Base-by-base conservation (phyloP, 2,797 vertebrate genomes). In the Cryptoblepharus egeriae region DNA sequence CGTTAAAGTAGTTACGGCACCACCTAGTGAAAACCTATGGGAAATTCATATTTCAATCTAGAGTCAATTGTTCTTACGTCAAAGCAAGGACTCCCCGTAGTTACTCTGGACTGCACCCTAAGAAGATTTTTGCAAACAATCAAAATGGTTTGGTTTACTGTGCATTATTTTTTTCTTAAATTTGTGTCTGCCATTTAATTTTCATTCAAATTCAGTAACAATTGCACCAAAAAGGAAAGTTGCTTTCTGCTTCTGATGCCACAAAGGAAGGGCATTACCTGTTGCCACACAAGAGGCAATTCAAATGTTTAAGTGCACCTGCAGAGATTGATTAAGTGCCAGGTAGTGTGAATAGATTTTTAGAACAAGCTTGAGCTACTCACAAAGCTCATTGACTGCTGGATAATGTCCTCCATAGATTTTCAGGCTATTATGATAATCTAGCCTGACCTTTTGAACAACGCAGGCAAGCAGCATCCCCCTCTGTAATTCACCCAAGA, bases 361-460 rank as follows among this genome's bases (percentile, higher is more conserved):
- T 63, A 79, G 70, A 79, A 69, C 45, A 32, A 69, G 64, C 65
- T 35, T 70, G 75, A 75, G 70, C 80, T 63, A 85, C 84, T 79
- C 64, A 86, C 70, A 82, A 75, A 71, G 65, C 45, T 82, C 76
- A 86, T 79, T 86, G 63, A 64, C 76, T 52, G 76, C 71, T 64
- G 80, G 71, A 79, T 86, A 86, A 86, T 79, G 71, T 69, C 83
- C 83, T 73, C 75, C 75, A 81, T 78, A 73, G 82, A 84, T 84
- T 84, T 75, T 69, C 77, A 69, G 57, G 82, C 82, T 84, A 84
- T 84, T 84, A 84, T 84, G 77, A 79, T 84, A 84, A 84, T 84
- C 82, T 84, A 75, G 77, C 74, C 79, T 84, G 82, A 84, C 82
- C 82, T 84, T 84, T 79, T 35, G 82, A 79, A 75, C 39, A 68